A percentile compares a stretch with the other conserved stretches of the same genome.
These are phyloP conservation scores for Macrophya annulata DNA, from an alignment of 2,888 invertebrate species.

Conservation along the genomic window DNA sequence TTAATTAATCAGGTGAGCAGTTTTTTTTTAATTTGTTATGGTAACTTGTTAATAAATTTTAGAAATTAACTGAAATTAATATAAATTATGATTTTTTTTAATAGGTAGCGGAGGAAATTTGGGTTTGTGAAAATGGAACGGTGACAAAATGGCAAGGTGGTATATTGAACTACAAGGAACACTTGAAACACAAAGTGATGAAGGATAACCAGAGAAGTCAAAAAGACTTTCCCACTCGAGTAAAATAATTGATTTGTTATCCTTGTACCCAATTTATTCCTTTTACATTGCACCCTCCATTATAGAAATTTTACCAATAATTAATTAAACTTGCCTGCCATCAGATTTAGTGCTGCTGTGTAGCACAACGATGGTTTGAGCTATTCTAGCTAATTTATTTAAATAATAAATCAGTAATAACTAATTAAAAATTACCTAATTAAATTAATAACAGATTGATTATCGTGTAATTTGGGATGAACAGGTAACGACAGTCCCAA, in stretches of 20 bases:
- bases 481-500: not conserved
- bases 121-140: constrained; percentile 98
- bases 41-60: not conserved
- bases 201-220: constrained; percentile 83
- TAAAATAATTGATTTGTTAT: constrained; percentile 69
- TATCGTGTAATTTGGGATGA: not conserved
- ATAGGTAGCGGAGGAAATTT: constrained; percentile 99
- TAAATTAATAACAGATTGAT: constrained; percentile 52
- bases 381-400: constrained; percentile 78
- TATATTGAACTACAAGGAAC: constrained; percentile 97
- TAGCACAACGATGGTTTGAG: constrained; percentile 70
- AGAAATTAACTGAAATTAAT: constrained; percentile 6
- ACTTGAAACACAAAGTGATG: constrained; percentile 92
- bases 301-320: constrained; percentile 66
- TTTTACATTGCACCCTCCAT: constrained; percentile 56
- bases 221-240: constrained; percentile 71
- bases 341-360: constrained; percentile 71
- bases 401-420: constrained; percentile 64
- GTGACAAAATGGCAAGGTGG: constrained; percentile 98
- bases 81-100: constrained; percentile 59
- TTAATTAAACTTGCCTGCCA: constrained; percentile 58
- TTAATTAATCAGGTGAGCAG: constrained; percentile 95
- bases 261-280: constrained; percentile 45
- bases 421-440: constrained; percentile 41
- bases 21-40: constrained; percentile 32